These are phyloP conservation scores for Phyllostomus hastatus DNA, from an alignment of 2,113 vertebrate species.

Conservation along the genomic window DNA sequence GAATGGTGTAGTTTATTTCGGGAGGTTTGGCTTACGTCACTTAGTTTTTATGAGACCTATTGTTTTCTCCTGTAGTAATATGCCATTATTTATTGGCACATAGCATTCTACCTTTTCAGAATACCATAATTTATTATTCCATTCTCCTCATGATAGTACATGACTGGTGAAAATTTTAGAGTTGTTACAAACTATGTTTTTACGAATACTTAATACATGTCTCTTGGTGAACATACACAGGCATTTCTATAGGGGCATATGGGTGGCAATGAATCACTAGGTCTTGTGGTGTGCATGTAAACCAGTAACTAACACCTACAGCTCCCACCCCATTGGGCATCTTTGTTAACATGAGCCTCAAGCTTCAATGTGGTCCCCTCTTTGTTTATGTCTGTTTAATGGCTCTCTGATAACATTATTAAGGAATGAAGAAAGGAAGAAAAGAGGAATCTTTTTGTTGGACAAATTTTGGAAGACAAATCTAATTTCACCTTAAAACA, in stretches of 20 bases:
- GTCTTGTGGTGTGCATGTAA: neutral
- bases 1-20: neutral
- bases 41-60: neutral
- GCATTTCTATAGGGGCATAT: neutral
- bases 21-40: neutral
- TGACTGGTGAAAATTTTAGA: neutral
- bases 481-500: neutral
- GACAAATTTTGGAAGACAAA: neutral
- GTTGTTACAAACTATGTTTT: neutral
- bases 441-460: neutral
- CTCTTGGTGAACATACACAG: neutral
- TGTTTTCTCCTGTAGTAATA: neutral
- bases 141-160: neutral
- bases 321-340: neutral
- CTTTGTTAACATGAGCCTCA: neutral
- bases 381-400: neutral
- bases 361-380: neutral
- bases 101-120: neutral
- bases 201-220: neutral
- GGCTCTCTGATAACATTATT: neutral
- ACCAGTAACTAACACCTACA: neutral
- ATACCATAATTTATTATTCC: neutral
- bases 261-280: neutral
- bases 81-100: neutral
- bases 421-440: neutral